Conservation (phyloP, 2,797 vertebrate species). For the Urosaurus nigricauda region DNA sequence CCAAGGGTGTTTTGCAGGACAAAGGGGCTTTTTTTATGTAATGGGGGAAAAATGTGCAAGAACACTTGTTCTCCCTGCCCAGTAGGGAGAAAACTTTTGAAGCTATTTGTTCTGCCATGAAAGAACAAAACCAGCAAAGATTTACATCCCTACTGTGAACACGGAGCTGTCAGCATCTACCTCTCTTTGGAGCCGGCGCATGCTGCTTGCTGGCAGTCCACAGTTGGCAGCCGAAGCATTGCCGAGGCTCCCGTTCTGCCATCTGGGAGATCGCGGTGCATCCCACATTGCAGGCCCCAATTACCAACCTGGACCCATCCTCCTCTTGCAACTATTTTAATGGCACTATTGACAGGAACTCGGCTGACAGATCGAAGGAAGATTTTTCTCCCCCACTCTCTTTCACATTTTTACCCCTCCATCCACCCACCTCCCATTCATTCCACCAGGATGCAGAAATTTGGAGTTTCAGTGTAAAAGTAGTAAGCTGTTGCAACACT, state of each 20-base stretch:
- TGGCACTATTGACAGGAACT: neutral
- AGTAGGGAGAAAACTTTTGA: too few species aligned
- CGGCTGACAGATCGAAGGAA: neutral
- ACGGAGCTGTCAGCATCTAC: neutral
- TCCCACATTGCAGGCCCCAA: neutral
- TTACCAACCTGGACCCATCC: neutral
- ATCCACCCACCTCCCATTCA: neutral
- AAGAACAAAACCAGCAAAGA: too few species aligned
- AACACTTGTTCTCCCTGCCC: too few species aligned
- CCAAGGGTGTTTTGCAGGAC: too few species aligned
- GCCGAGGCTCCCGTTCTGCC: fast-evolving
- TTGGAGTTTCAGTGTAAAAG: slow-evolving; percentile 11
- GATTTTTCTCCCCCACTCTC: neutral
- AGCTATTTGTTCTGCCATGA: too few species aligned
- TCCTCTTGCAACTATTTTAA: fast-evolving
- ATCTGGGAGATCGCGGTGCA: neutral
- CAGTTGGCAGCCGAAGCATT: neutral
- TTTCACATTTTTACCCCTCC: neutral
- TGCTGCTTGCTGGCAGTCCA: fast-evolving
- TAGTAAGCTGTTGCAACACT: neutral
- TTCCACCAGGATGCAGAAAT: neutral
- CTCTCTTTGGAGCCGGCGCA: fast-evolving
- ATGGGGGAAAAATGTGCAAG: too few species aligned
- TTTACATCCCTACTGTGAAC: neutral
- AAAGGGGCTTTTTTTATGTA: too few species aligned